phyloP scores from a whole-genome alignment of 1,140 invertebrate genomes.

The Sweltsa coloradensis region DNA sequence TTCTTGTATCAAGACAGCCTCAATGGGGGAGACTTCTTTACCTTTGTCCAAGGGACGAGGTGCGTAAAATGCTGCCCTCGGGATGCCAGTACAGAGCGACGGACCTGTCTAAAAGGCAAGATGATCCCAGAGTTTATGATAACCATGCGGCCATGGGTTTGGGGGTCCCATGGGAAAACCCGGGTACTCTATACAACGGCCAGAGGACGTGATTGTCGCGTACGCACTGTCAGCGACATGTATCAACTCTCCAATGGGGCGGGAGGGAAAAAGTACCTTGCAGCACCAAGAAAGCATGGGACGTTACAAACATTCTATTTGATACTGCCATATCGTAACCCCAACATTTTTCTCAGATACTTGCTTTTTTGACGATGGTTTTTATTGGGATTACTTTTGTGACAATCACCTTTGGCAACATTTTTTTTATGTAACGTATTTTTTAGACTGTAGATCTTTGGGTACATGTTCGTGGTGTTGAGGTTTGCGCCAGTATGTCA shows the following conservation, averaged over 20 bases:
- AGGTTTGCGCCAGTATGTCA: too few species aligned
- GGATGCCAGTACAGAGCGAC: constrained; percentile 50
- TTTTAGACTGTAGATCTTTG: too few species aligned
- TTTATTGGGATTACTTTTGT: too few species aligned
- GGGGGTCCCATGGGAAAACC: constrained; percentile 52
- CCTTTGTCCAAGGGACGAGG: constrained; percentile 43
- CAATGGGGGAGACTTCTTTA: constrained; percentile 24
- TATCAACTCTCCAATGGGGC: background rate
- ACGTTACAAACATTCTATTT: too few species aligned
- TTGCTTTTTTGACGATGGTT: too few species aligned
- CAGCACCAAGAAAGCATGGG: constrained; percentile 4
- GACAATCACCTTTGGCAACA: too few species aligned
- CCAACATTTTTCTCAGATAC: too few species aligned
- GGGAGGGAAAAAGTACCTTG: constrained; percentile 4
- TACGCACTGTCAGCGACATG: constrained; percentile 10
- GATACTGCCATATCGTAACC: too few species aligned
- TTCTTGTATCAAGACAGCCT: constrained; percentile 45
- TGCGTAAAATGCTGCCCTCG: constrained; percentile 65
- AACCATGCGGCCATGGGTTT: constrained; percentile 61
- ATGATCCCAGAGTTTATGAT: constrained; percentile 70
- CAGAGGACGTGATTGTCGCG: constrained; percentile 26
- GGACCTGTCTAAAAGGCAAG: constrained; percentile 42
- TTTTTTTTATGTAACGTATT: too few species aligned
- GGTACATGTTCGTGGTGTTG: too few species aligned
- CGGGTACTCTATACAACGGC: constrained; percentile 66